Base-by-base conservation (phyloP, 2,797 vertebrate species). In the Bovichtus variegatus region DNA sequence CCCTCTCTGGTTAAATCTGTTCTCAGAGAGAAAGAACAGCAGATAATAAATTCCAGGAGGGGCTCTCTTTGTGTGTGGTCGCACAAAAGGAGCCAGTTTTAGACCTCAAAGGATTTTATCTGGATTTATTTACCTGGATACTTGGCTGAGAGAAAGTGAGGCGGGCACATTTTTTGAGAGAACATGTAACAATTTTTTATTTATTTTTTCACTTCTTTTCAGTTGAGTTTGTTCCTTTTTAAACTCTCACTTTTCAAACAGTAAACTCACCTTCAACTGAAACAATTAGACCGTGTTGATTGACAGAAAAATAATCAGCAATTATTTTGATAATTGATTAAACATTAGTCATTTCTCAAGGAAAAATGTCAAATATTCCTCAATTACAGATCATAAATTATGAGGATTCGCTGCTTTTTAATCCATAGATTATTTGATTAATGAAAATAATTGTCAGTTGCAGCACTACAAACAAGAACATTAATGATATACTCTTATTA, bases 31-130 rank as follows among this genome's bases (percentile, higher is more conserved):
- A 67, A 23, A 58, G 31, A 50, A 4, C 36, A 64, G 51, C 29
- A 43, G 46, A 65, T 65, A 76, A 67, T 47, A 43, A 67, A 76
- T 69, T 80, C 71, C 64, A 61, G 58, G 46, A 57, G 40, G 43
- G 25, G 51, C 29, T 55, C 23, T 6, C 40, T 15, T 4, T 64
- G 50, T 77, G 58, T 72, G 27, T 49, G 44, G 62, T 41, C 18
- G 3, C 3, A 58, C 6, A n/a, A 53, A 59, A 23, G 38, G 34
- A 40, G 40, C 55, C 25, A 60, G 40, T 6, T 12, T 13, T 0
- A 70, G 21, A 25, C 19, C 25, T 46, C 31, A 27, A 38, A 70
- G 46, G 41, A 60, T 53, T 63, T 36, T 29, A 51, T 62, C 8
- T 61, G 18, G 40, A 6, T 50, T 41, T 54, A 21, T 74, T 51